Base-by-base conservation (phyloP, 2,113 vertebrate genomes). In the Rostratula benghalensis region DNA sequence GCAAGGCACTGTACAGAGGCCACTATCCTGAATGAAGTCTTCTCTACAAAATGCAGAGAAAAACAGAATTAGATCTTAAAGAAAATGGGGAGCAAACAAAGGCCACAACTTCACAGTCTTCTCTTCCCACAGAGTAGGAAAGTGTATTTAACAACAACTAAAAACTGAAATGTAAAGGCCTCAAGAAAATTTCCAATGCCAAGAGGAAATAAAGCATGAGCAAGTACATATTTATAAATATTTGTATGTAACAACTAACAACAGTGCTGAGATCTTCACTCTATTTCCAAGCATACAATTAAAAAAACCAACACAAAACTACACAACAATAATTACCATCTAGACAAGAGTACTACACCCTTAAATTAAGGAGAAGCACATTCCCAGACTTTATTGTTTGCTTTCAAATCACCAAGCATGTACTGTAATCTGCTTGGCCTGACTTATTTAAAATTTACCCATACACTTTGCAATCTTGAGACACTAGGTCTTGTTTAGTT, bases 311-410 rank as follows among this genome's bases (percentile, higher is more conserved):
- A 16, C 43, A 54, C 48, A 77, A 24, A 87, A 83, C 20, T 27
- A 75, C 87, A 91, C 33, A 95, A 90, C 25, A 80, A 63, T 46
- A 87, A 91, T 81, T 92, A 92, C 56, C 56, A 70, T 68, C 33
- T 67, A 92, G 56, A 83, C 28, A 95, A 89, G 71, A 86, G 27
- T 78, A 81, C 60, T 45, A 88, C 24, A 88, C 33, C 64, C 76
- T 45, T 77, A 93, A 93, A 90, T 80, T 94, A 90, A 69, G 56
- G 19, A 23, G n/a, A 39, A 82, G 78, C 50, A 73, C 7, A 67
- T 37, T 75, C 37, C 14, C 33, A 87, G 31, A 24, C 39, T 83
- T 90, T 31, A 51, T 43, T 89, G 35, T 83, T 94, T 68, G 51
- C 20, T 81, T 92, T 65, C 45, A 83, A 74, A 75, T 74, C 20